Percentiles rank a stretch among this genome's conserved stretches.
phyloP scores from a whole-genome alignment of 2,113 vertebrate genomes.

The Scartelaos histophorus region DNA sequence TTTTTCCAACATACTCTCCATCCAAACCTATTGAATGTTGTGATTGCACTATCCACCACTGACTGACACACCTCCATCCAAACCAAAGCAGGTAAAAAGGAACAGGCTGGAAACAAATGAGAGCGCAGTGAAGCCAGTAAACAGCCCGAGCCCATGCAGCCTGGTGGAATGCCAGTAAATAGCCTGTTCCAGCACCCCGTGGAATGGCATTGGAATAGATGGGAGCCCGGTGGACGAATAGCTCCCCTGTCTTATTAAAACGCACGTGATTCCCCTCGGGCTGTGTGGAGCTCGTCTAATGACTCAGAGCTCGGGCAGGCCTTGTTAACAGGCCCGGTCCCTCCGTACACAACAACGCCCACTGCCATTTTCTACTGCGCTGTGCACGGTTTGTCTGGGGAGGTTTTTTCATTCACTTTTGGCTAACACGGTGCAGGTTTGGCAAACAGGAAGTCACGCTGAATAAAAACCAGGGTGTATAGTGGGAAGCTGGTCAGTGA shows the following conservation, averaged over 20 bases:
- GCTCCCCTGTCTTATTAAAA: slow-evolving; percentile 66
- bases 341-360: slow-evolving; percentile 63
- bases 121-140: neutral
- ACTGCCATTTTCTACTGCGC: slow-evolving; percentile 52
- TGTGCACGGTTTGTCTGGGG: too few relatives aligned
- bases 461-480: slow-evolving; percentile 29
- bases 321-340: slow-evolving; percentile 73
- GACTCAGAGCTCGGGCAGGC: slow-evolving; percentile 70
- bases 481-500: slow-evolving; percentile 51
- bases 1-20: too few relatives aligned
- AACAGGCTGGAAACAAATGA: neutral
- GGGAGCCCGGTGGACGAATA: too few relatives aligned
- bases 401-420: too few relatives aligned
- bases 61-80: too few relatives aligned
- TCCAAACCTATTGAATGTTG: too few relatives aligned
- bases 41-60: too few relatives aligned
- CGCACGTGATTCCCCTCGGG: slow-evolving; percentile 65
- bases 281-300: slow-evolving; percentile 69
- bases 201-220: too few relatives aligned
- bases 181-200: too few relatives aligned
- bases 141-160: neutral
- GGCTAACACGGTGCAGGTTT: slow-evolving; percentile 24
- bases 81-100: too few relatives aligned
- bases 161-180: too few relatives aligned
- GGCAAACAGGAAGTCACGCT: slow-evolving; percentile 69